These are phyloP conservation scores for Taenaris catops DNA, from an alignment of 2,888 invertebrate genomes.

Conservation along the genomic window DNA sequence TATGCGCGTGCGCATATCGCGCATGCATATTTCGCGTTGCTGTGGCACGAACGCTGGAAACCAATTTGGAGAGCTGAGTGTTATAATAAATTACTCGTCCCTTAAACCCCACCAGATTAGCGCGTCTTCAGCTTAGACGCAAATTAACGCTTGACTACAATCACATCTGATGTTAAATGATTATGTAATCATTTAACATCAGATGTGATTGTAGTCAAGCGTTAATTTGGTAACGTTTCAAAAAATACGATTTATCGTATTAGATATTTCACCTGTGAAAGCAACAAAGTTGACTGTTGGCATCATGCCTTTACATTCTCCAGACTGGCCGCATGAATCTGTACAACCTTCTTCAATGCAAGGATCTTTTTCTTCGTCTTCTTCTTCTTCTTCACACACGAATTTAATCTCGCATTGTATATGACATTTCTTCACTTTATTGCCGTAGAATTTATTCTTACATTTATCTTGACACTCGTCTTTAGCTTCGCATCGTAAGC, in stretches of 20 bases:
- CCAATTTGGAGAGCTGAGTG: too few relatives aligned
- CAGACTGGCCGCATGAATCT: slow-evolving; percentile 24
- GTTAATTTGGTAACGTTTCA: background rate
- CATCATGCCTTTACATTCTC: slow-evolving; percentile 12
- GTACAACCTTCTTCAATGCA: slow-evolving; percentile 19
- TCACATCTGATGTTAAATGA: too few relatives aligned
- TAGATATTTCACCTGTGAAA: too few relatives aligned
- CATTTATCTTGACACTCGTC: slow-evolving; percentile 38
- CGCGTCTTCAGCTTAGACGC: too few relatives aligned
- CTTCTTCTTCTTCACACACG: slow-evolving; percentile 29
- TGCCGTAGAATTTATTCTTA: slow-evolving; percentile 14
- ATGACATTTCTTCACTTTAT: slow-evolving; percentile 28
- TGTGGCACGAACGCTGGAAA: background rate
- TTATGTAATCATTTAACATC: too few relatives aligned
- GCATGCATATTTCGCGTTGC: background rate
- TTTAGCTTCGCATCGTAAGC: slow-evolving; percentile 35
- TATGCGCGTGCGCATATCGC: background rate
- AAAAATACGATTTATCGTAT: too few relatives aligned
- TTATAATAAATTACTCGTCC: too few relatives aligned
- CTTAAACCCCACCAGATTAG: too few relatives aligned
- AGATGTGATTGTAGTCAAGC: too few relatives aligned
- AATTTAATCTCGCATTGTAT: slow-evolving; percentile 32
- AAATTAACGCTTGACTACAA: too few relatives aligned
- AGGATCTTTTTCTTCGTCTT: slow-evolving; percentile 16
- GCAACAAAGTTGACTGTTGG: too few relatives aligned